Base-by-base conservation (phyloP, 2,888 invertebrate genomes). In the Scaptomyza tumidula region DNA sequence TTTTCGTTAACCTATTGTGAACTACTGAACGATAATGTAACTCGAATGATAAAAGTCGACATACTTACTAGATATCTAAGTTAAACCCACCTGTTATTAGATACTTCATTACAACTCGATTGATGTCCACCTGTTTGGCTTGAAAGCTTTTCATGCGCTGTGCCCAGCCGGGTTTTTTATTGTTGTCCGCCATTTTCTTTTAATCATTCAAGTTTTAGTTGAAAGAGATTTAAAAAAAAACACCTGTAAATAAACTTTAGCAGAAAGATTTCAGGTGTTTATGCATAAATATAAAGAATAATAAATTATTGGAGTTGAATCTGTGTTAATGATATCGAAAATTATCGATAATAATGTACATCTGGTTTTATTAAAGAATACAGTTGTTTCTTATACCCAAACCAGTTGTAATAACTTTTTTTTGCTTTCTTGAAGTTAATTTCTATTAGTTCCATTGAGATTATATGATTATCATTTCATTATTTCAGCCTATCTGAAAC, bases 61-160 rank as follows among this genome's bases (percentile, higher is more conserved):
- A 19, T 19, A 19, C 19, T 13, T 35, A 35, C 6, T 16, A 41
- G 16, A 41, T 41, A 39, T 14, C 11, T 1, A n/a, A n/a, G 35
- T 4, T 27, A 11, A 37, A 43, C 76, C 13, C 41, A 78, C 82
- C 82, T 54, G 67, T 67, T 6, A 84, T 57, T 2, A 83, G 45
- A 57, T 84, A 86, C 14, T 80, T 74, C 63, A 83, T 69, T n/a
- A 83, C 78, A 14, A 88, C 29, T 0, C 70, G 74, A 54, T 88
- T 88, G 0, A 83, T 68, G n/a, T 84, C 67, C 31, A 67, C 48
- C 54, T 83, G 83, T 9, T 85, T 84, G 49, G 31, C 31, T 50
- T 88, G 85, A 35, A 66, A 83, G 31, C 87, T 78, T 14, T 14
- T 53, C 83, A 83, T 83, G 29, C 89, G 74, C 5, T 84, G 71